Base-by-base conservation (phyloP, 2,113 vertebrate species). In the Sinocyclocheilus rhinocerous region DNA sequence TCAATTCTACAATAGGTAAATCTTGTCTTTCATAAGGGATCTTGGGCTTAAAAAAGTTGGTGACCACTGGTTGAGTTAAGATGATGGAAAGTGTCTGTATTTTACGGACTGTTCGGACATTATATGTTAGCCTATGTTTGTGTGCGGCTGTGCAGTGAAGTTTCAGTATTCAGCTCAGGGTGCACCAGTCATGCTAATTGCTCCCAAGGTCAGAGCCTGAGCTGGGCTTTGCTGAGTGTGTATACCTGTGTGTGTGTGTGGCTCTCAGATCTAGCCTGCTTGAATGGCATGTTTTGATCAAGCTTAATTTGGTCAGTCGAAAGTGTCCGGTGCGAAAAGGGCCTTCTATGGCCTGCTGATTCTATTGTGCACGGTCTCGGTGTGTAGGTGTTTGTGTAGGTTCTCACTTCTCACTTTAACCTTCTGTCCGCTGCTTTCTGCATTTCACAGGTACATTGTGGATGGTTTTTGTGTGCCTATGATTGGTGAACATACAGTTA, bases 201-300 rank as follows among this genome's bases (percentile, higher is more conserved):
- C 92, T 93, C 92, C 92, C 94, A 95, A 95, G 93, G 94, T 95
- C 94, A 95, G 89, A 86, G 85, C 63, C 42, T 91, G 73, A 90
- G 90, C 80, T 82, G 72, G 59, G 69, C 76, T 76, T 42, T 76
- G 72, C 61, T 88, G 70, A 67, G 72, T 76, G 36, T 75, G 83
- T 81, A 65, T 85, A 72, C 84, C 63, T 80, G 81, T 63, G 63
- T 85, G 87, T 76, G 86, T 83, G 80, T 69, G 81, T 84, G 81
- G 84, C 82, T 77, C 82, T 77, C 69, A 63, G 65, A 76, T 85
- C 91, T 87, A 80, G 90, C 87, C 89, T 76, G 39, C 81, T 92
- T 95, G 93, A 95, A 94, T 94, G 94, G 91, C 94, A 93, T 94
- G 93, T 94, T 94, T 92, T 93, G 93, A 94, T 95, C 95, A 94